These are phyloP conservation scores for Tupaia tana DNA, from an alignment of 2,113 vertebrate species.

Conservation along the genomic window DNA sequence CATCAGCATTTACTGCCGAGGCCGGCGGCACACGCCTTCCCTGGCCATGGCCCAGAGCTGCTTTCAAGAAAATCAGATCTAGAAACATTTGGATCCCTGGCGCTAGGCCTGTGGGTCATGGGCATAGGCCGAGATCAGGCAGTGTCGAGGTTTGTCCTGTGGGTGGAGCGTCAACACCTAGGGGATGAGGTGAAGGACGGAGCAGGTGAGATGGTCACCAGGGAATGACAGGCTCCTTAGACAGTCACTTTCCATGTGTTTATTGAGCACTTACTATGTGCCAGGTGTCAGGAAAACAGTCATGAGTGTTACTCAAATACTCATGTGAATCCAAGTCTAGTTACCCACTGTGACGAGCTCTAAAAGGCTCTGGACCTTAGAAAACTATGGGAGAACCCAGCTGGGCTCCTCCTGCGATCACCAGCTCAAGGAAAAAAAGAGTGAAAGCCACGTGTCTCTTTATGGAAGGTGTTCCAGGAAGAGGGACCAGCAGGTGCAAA, in stretches of 20 bases:
- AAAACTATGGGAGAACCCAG: neutral
- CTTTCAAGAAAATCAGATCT: slow-evolving; percentile 83
- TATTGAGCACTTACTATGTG: slow-evolving; percentile 42
- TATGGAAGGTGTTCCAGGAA: neutral
- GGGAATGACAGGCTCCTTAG: neutral
- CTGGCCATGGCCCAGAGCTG: slow-evolving; percentile 66
- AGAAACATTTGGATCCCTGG: slow-evolving; percentile 69
- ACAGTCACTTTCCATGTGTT: neutral
- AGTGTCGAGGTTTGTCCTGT: neutral
- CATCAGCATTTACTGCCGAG: slow-evolving; percentile 66
- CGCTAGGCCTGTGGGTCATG: neutral
- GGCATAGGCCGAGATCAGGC: slow-evolving; percentile 13
- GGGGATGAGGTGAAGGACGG: neutral
- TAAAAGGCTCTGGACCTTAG: neutral
- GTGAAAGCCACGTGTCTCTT: neutral
- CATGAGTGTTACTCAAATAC: neutral
- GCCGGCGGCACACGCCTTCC: slow-evolving; percentile 32
- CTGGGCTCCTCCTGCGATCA: neutral
- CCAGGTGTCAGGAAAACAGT: neutral
- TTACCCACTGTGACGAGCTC: neutral
- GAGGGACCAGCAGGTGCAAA: neutral
- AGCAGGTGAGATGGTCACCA: neutral
- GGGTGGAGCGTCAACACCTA: neutral
- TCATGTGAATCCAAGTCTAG: neutral
- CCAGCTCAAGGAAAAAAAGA: neutral